Percentiles rank a stretch among this genome's conserved stretches.
Conservation (phyloP, 2,888 invertebrate genomes). For the Ectobius pallidus region DNA sequence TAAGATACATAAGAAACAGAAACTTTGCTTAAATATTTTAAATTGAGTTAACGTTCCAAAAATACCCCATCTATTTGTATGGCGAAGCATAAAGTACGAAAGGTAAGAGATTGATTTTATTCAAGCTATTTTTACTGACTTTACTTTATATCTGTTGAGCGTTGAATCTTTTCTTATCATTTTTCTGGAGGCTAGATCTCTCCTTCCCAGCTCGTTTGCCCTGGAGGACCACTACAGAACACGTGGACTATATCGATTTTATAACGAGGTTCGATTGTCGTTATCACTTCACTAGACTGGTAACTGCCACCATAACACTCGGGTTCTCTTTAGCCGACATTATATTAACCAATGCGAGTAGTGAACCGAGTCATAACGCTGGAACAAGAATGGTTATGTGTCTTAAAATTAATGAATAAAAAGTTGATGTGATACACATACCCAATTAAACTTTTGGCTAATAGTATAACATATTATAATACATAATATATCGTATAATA, state of each 20-base stretch:
- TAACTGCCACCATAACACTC: neutral
- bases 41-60: no score
- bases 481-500: no score
- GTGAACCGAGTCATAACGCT: no score
- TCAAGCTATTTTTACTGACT: neutral
- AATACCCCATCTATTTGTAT: no score
- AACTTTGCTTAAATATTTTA: no score
- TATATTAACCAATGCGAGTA: neutral
- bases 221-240: neutral
- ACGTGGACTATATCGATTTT: neutral
- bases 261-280: neutral
- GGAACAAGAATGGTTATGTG: no score
- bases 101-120: neutral
- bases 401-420: no score
- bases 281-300: neutral
- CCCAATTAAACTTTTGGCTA: no score
- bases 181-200: neutral
- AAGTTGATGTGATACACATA: no score
- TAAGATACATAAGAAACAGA: no score
- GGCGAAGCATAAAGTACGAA: neutral
- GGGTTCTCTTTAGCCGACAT: neutral
- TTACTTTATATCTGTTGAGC: neutral
- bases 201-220: neutral
- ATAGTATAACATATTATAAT: no score
- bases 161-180: neutral